Evolutionary conservation across 1,140 invertebrate genomes (phyloP).

Genomic region (Forficula auricularia): DNA sequence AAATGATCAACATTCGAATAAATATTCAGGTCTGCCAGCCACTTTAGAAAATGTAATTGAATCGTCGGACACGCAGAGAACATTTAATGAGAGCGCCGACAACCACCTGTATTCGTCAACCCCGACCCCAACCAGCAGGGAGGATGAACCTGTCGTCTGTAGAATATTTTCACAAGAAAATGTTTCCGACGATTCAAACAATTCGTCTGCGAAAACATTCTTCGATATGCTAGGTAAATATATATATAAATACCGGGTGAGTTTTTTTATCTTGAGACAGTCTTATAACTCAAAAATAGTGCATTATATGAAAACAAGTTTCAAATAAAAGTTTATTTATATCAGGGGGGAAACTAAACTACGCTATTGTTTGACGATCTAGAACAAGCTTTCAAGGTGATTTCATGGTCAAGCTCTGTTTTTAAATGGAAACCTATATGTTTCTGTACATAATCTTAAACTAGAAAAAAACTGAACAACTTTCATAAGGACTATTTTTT

Average conservation of each 20-base stretch:
- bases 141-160: slow-evolving; percentile 28
- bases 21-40: neutral
- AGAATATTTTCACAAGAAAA: slow-evolving; percentile 21
- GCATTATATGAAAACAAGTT: too few relatives aligned
- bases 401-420: too few relatives aligned
- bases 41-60: neutral
- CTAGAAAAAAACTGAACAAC: too few relatives aligned
- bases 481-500: too few relatives aligned
- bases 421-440: too few relatives aligned
- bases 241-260: neutral
- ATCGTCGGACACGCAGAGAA: neutral
- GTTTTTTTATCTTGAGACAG: too few relatives aligned
- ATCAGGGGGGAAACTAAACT: too few relatives aligned
- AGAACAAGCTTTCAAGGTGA: too few relatives aligned
- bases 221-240: slow-evolving; percentile 15
- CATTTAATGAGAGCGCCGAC: neutral
- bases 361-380: too few relatives aligned
- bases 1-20: neutral
- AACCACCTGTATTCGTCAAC: slow-evolving; percentile 6
- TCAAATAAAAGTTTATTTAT: too few relatives aligned
- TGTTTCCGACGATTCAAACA: slow-evolving; percentile 3
- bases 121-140: slow-evolving; percentile 9
- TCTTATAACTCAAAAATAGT: too few relatives aligned
- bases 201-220: slow-evolving; percentile 11
- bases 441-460: too few relatives aligned